Percentiles rank a stretch among this genome's conserved stretches.
These are phyloP conservation scores for Sander lucioperca DNA, from an alignment of 2,113 vertebrate genomes.

Conservation along the genomic window DNA sequence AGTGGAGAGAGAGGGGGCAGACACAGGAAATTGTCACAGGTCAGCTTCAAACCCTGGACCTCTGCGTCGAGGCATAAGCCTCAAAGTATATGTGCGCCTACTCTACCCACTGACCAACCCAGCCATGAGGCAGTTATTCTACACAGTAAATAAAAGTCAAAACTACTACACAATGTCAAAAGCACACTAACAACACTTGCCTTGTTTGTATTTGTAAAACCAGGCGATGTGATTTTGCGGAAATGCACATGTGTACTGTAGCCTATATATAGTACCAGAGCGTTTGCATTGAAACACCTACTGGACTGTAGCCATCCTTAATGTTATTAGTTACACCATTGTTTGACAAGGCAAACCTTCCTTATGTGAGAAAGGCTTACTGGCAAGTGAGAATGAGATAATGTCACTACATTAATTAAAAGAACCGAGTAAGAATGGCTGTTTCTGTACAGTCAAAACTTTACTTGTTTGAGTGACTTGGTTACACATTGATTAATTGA, in stretches of 20 bases:
- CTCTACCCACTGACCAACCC: background rate
- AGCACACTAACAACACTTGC: background rate
- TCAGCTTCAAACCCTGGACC: no score
- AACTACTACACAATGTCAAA: background rate
- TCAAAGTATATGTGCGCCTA: no score
- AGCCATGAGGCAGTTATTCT: background rate
- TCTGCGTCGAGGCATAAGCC: no score
- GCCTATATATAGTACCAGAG: background rate
- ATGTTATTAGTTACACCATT: background rate
- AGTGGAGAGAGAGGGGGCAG: no score
- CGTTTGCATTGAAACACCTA: background rate
- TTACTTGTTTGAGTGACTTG: background rate
- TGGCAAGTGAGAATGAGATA: background rate
- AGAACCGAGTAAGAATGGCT: background rate
- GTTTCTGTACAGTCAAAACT: background rate
- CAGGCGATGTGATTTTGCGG: background rate
- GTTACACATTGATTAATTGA: background rate
- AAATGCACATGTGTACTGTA: background rate
- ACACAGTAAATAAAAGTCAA: background rate
- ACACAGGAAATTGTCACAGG: no score
- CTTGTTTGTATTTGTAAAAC: conserved; percentile 3
- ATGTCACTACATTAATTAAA: background rate
- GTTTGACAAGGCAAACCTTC: conserved; percentile 22
- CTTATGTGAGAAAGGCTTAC: background rate
- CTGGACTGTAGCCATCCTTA: background rate